phyloP scores from a whole-genome alignment of 53 echinoderm and acorn worm genomes.

The Stichopus horrens region DNA sequence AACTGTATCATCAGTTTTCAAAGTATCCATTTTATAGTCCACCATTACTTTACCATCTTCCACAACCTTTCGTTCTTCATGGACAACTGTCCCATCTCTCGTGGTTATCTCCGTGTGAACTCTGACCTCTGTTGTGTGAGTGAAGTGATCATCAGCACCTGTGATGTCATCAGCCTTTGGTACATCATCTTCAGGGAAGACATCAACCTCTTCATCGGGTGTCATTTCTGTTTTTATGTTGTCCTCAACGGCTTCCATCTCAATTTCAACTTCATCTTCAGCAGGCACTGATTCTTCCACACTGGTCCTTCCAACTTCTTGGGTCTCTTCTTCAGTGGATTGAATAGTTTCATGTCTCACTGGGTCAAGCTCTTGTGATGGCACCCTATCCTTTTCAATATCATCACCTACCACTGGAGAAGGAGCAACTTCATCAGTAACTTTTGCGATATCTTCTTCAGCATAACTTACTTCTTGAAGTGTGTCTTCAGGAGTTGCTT shows the following conservation, averaged over 20 bases:
- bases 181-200: neutral
- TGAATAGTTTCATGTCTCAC: neutral
- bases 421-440: neutral
- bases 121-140: conserved; percentile 36
- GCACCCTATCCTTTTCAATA: neutral
- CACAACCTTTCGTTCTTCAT: conserved; percentile 28
- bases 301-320: neutral
- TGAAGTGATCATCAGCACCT: neutral
- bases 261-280: conserved; percentile 33
- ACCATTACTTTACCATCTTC: conserved; percentile 39
- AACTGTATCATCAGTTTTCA: neutral
- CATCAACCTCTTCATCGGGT: conserved; percentile 32
- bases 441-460: neutral
- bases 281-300: conserved; percentile 1
- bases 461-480: neutral
- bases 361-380: neutral
- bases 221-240: conserved; percentile 38
- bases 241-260: conserved; percentile 44
- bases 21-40: conserved; percentile 31
- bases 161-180: neutral
- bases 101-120: conserved; percentile 41
- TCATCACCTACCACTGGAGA: neutral
- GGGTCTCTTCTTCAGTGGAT: neutral
- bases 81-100: conserved; percentile 14
- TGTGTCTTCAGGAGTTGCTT: neutral